Percentiles rank a stretch among this genome's conserved stretches.
Conservation (phyloP, 2,888 invertebrate species). For the Beris chalybata region DNA sequence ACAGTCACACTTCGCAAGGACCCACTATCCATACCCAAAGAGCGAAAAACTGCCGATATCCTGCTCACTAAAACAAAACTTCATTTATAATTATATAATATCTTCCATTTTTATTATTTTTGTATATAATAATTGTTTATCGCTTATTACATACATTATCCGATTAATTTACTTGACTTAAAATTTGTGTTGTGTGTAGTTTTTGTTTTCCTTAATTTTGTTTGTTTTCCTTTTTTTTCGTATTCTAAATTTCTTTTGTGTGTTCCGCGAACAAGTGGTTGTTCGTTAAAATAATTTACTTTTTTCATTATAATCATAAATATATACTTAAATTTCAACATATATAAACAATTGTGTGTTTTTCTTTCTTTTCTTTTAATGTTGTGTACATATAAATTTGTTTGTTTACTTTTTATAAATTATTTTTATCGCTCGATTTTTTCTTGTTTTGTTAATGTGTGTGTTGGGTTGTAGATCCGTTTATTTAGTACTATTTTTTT, state of each 20-base stretch:
- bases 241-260: not conserved
- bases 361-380: constrained; percentile 20
- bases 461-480: not conserved
- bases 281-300: constrained; percentile 13
- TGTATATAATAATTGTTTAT: constrained; percentile 27
- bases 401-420: constrained; percentile 27
- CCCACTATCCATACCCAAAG: too few relatives aligned
- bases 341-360: constrained; percentile 34
- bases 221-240: not conserved
- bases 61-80: not conserved
- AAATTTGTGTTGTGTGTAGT: constrained; percentile 17
- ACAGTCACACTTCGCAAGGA: too few relatives aligned
- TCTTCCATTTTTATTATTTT: constrained; percentile 12
- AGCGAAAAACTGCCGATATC: too few relatives aligned
- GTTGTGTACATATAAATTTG: constrained; percentile 33
- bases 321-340: constrained; percentile 35
- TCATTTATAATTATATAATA: constrained; percentile 18
- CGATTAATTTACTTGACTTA: constrained; percentile 29
- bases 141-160: constrained; percentile 28
- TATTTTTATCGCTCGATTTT: constrained; percentile 10
- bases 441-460: constrained; percentile 11
- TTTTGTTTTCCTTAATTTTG: constrained; percentile 14
- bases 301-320: constrained; percentile 37
- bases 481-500: constrained; percentile 1
- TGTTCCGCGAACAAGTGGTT: not conserved